These are phyloP conservation scores for Bombus superbus DNA, from an alignment of 1,140 invertebrate species.

Conservation along the genomic window DNA sequence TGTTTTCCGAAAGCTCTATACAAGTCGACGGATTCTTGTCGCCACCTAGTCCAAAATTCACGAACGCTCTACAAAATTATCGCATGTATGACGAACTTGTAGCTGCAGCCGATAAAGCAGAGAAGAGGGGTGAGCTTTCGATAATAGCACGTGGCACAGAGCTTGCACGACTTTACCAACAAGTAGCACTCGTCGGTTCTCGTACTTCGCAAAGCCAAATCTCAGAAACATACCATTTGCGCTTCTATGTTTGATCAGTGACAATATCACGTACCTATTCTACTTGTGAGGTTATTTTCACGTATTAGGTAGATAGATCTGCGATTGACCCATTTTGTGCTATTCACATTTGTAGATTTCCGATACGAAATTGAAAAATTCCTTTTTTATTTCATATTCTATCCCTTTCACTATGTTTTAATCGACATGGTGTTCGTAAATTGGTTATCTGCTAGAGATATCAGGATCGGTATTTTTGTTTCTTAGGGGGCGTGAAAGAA, in stretches of 20 bases:
- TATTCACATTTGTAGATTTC: not conserved
- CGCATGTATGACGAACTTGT: not conserved
- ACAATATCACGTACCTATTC: not conserved
- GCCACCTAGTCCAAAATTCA: conserved; percentile 11
- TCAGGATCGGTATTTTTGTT: not conserved
- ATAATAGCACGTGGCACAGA: not conserved
- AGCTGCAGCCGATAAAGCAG: conserved; percentile 34
- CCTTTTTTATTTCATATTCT: not conserved
- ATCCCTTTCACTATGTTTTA: not conserved
- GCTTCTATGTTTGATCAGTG: not conserved
- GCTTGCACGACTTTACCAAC: conserved; percentile 44
- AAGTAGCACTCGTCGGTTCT: not conserved
- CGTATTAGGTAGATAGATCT: not conserved
- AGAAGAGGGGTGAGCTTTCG: not conserved
- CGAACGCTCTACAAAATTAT: too few species aligned
- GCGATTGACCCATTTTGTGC: not conserved
- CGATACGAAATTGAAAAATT: not conserved
- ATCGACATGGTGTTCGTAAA: not conserved
- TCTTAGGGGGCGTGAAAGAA: not conserved
- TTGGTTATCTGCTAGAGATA: not conserved
- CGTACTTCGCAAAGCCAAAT: not conserved
- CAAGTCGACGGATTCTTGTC: not conserved
- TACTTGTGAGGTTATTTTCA: not conserved
- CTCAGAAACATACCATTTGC: too few species aligned
- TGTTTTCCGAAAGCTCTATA: not conserved